Conservation (phyloP, 2,113 vertebrate species). For the Nycticorax nycticorax region DNA sequence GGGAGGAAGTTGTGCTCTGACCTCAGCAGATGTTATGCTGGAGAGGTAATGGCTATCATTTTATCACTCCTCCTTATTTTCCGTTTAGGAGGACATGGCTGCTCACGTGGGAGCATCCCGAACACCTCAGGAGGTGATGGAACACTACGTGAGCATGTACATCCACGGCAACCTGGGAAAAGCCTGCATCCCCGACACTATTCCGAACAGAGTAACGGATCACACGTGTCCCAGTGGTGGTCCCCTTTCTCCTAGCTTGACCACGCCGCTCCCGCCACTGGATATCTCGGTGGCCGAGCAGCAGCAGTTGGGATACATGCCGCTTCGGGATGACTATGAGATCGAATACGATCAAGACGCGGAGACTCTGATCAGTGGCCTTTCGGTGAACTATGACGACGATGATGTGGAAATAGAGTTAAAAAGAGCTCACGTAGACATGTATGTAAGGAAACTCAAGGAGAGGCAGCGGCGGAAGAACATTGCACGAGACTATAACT, state of each 20-base stretch:
- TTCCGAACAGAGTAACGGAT: conserved; percentile 96
- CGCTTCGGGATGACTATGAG: conserved; percentile 95
- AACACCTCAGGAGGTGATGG: conserved; percentile 96
- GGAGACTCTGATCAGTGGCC: conserved; percentile 93
- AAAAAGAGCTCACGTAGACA: conserved; percentile 95
- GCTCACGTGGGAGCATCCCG: conserved; percentile 91
- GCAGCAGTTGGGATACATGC: conserved; percentile 99
- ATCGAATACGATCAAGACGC: conserved; percentile 96
- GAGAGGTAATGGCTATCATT: accelerated
- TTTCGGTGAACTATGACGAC: conserved; percentile 96
- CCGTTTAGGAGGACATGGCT: conserved; percentile 92
- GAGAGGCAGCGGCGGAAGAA: conserved; percentile 95
- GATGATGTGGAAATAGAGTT: conserved; percentile 96
- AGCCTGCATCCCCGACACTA: conserved; percentile 95
- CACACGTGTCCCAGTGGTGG: conserved; percentile 94
- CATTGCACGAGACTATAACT: conserved; percentile 91
- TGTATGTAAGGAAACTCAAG: conserved; percentile 94
- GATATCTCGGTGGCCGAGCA: conserved; percentile 91
- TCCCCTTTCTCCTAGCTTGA: conserved; percentile 91
- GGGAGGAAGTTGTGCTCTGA: accelerated
- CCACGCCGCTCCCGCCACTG: conserved; percentile 88
- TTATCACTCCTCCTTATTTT: not conserved
- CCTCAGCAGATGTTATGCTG: accelerated
- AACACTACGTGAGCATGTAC: conserved; percentile 98
- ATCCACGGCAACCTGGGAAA: conserved; percentile 97